A percentile compares a stretch with the other conserved stretches of the same genome.
Evolutionary conservation across 1,140 invertebrate species (phyloP).

Genomic region (Tetramorium alpestre): DNA sequence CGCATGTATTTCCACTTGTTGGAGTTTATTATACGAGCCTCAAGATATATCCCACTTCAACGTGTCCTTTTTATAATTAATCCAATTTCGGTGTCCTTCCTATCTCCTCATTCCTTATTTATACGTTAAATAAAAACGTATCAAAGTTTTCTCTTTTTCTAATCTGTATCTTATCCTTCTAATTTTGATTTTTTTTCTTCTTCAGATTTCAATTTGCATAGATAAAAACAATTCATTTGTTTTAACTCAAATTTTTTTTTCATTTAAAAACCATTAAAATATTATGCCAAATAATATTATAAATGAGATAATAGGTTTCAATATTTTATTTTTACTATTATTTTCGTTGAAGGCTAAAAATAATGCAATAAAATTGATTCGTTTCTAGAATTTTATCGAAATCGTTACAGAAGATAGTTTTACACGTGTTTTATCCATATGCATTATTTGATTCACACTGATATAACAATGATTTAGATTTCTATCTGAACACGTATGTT

Average conservation of each 20-base stretch:
- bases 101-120: background rate
- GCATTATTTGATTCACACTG: background rate
- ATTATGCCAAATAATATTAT: background rate
- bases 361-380: background rate
- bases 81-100: background rate
- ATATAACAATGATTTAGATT: conserved; percentile 4
- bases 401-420: background rate
- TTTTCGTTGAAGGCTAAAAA: background rate
- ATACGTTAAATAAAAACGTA: background rate
- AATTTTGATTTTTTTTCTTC: background rate
- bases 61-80: background rate
- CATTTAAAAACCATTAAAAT: background rate
- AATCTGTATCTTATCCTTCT: background rate
- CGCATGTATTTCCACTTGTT: background rate
- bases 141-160: background rate
- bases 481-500: background rate
- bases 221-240: background rate
- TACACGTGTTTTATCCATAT: background rate
- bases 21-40: background rate
- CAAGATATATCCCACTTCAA: background rate
- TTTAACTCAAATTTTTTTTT: background rate
- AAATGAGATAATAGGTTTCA: background rate
- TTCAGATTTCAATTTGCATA: background rate
- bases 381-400: background rate
- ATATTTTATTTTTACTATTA: conserved; percentile 1